These are phyloP conservation scores for Protobothrops flavoviridis DNA, from an alignment of 2,113 vertebrate species.

Conservation along the genomic window DNA sequence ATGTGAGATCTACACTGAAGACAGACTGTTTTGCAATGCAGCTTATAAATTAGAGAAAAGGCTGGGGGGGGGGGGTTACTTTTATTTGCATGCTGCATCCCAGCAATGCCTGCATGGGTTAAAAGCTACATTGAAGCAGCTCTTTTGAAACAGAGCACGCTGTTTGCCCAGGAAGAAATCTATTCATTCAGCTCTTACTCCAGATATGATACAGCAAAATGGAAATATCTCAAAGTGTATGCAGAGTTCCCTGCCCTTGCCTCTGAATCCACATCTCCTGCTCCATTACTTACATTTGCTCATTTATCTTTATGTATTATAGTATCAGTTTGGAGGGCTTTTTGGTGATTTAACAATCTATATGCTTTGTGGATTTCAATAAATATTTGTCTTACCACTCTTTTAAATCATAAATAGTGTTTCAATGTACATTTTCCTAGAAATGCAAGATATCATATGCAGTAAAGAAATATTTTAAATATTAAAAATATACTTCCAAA, in stretches of 20 bases:
- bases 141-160: not conserved
- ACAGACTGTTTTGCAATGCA: slow-evolving; percentile 16
- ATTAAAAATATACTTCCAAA: not conserved
- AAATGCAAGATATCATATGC: not conserved
- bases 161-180: not conserved
- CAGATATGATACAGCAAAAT: not conserved
- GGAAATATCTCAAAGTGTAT: not conserved
- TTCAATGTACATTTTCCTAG: not conserved
- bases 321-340: not conserved
- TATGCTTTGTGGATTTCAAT: not conserved
- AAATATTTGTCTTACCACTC: not conserved
- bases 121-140: not conserved
- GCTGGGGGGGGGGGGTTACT: not conserved
- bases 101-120: not conserved
- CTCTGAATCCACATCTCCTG: not conserved
- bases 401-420: not conserved
- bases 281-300: not conserved
- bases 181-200: not conserved
- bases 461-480: not conserved
- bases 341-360: not conserved
- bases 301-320: not conserved
- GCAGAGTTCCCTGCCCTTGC: not conserved
- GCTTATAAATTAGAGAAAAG: not conserved
- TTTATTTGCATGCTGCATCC: slow-evolving; percentile 59
- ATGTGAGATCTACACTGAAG: not conserved